Conservation (phyloP, 2,888 invertebrate species). For the Conus canariensis region DNA sequence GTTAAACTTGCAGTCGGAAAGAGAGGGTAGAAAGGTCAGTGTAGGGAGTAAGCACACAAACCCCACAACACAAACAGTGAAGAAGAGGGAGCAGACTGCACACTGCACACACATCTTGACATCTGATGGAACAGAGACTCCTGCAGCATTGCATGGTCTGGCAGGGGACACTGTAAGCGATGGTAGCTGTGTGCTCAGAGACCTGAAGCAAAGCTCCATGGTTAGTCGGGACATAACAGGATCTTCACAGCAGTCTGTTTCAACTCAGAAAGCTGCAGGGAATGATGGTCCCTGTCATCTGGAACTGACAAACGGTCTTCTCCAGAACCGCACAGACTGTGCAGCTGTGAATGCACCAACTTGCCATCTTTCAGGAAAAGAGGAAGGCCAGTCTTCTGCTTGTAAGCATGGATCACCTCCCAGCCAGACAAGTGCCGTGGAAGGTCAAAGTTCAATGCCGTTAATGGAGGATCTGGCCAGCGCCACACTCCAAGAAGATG, state of each 20-base stretch:
- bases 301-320: no score
- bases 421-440: neutral
- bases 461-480: neutral
- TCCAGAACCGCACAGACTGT: no score
- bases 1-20: neutral
- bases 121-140: neutral
- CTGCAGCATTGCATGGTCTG: neutral
- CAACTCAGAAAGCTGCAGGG: neutral
- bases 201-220: neutral
- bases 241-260: neutral
- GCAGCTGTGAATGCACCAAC: no score
- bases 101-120: neutral
- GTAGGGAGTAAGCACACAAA: neutral
- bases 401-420: neutral
- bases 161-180: neutral
- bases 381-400: neutral
- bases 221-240: neutral
- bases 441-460: neutral
- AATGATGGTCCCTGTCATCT: neutral
- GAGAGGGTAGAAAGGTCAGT: neutral
- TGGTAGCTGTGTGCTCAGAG: neutral
- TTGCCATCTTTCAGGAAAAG: neutral
- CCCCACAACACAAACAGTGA: neutral
- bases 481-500: neutral
- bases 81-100: neutral